Percentiles rank a stretch among this genome's conserved stretches.
phyloP scores from a whole-genome alignment of 2,888 invertebrate genomes.

The Trichacis sp. region DNA sequence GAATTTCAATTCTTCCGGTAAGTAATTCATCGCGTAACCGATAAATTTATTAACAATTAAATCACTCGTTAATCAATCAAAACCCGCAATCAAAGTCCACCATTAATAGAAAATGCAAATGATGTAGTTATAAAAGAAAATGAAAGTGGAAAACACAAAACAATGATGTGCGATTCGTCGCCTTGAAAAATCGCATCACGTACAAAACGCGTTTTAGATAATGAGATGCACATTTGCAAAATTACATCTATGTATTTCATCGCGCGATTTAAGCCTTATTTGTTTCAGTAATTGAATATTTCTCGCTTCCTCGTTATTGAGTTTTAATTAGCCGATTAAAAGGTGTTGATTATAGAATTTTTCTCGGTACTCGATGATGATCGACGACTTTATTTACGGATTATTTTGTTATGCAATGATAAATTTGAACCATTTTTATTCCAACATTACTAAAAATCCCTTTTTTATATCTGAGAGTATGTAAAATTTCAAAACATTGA shows the following conservation, averaged over 20 bases:
- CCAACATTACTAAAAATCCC: not conserved
- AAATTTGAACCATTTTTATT: not conserved
- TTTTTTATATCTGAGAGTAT: too few relatives aligned
- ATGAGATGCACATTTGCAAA: constrained; percentile 26
- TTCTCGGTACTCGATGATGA: not conserved
- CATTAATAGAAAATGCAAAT: not conserved
- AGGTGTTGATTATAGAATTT: constrained; percentile 3
- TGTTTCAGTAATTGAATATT: constrained; percentile 26
- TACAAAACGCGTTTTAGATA: constrained; percentile 21
- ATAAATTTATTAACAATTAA: constrained; percentile 1
- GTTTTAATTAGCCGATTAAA: constrained; percentile 13
- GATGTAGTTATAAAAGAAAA: constrained; percentile 1
- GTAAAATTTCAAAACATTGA: too few relatives aligned
- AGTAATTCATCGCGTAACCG: constrained; percentile 40
- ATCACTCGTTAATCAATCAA: not conserved
- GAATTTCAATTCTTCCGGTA: constrained; percentile 60
- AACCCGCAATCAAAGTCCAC: not conserved
- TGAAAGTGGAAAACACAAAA: constrained; percentile 17
- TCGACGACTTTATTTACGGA: not conserved
- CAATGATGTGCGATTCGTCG: constrained; percentile 4
- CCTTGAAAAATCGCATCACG: constrained; percentile 25
- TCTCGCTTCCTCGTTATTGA: constrained; percentile 20
- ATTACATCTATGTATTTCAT: constrained; percentile 17
- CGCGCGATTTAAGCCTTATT: constrained; percentile 17
- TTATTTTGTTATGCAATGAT: not conserved